Evolutionary conservation across 2,888 invertebrate species (phyloP).

Genomic region (Sinhomidia bicolor): DNA sequence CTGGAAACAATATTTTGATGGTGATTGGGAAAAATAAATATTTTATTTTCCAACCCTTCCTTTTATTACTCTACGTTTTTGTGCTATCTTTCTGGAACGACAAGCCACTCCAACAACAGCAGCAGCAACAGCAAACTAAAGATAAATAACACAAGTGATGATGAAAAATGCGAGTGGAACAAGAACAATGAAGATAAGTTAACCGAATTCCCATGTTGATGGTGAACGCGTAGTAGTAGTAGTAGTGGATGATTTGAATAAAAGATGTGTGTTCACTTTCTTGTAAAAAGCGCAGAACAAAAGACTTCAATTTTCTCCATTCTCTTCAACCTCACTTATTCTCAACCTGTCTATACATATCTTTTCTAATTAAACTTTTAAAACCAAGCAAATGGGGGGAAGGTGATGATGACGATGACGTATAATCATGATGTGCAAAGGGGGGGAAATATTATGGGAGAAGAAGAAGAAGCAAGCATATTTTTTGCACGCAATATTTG

Average conservation of each 20-base stretch:
- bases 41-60: neutral
- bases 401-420: neutral
- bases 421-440: constrained; percentile 29
- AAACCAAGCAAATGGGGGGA: neutral
- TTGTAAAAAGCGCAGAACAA: too few relatives aligned
- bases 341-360: neutral
- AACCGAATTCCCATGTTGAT: constrained; percentile 29
- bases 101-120: neutral
- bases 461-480: constrained; percentile 21
- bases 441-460: neutral
- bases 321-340: neutral
- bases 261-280: neutral
- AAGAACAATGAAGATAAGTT: neutral
- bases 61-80: neutral
- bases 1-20: neutral
- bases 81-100: neutral
- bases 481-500: constrained; percentile 55
- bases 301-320: neutral
- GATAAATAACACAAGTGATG: neutral
- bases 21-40: constrained; percentile 27
- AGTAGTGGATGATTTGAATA: constrained; percentile 22
- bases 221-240: too few relatives aligned
- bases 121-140: neutral
- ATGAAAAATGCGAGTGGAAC: neutral
- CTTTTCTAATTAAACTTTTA: constrained; percentile 55